Evolutionary conservation across 1,140 invertebrate genomes (phyloP).

Genomic region (Drosophila lowei): DNA sequence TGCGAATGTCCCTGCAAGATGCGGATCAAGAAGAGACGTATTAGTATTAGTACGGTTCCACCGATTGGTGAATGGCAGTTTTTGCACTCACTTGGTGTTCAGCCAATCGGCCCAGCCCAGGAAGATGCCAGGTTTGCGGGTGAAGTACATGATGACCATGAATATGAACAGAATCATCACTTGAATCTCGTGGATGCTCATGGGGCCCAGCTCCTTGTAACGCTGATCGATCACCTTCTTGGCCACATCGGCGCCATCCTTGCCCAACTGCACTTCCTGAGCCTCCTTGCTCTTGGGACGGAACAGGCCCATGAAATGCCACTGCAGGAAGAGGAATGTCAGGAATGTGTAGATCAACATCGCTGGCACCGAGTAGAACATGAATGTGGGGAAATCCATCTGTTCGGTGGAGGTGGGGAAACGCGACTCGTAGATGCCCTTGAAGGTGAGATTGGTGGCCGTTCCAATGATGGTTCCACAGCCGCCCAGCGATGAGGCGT

Average conservation of each 20-base stretch:
- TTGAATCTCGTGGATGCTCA: constrained; percentile 91
- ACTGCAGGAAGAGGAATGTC: constrained; percentile 89
- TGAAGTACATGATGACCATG: constrained; percentile 94
- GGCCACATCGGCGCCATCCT: constrained; percentile 86
- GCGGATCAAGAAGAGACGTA: not conserved
- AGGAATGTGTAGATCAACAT: constrained; percentile 89
- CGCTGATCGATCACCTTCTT: constrained; percentile 88
- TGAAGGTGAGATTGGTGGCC: constrained; percentile 94
- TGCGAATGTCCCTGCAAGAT: constrained; percentile 87
- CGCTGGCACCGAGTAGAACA: constrained; percentile 86
- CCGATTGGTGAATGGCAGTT: not conserved
- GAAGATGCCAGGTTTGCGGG: constrained; percentile 88
- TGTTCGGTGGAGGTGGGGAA: constrained; percentile 85
- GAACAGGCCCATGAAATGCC: constrained; percentile 90
- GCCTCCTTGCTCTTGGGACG: constrained; percentile 86
- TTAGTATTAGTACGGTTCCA: not conserved
- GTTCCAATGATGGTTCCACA: constrained; percentile 94
- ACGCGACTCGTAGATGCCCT: constrained; percentile 87
- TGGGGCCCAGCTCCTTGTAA: constrained; percentile 90
- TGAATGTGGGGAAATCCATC: constrained; percentile 90
- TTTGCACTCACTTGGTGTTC: constrained; percentile 48
- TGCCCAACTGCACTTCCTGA: constrained; percentile 84
- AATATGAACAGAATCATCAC: constrained; percentile 91
- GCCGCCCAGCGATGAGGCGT: constrained; percentile 92
- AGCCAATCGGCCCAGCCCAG: constrained; percentile 70